A percentile compares a stretch with the other conserved stretches of the same genome.
Conservation (phyloP, 1,140 invertebrate species). For the Bombus pyrosoma region DNA sequence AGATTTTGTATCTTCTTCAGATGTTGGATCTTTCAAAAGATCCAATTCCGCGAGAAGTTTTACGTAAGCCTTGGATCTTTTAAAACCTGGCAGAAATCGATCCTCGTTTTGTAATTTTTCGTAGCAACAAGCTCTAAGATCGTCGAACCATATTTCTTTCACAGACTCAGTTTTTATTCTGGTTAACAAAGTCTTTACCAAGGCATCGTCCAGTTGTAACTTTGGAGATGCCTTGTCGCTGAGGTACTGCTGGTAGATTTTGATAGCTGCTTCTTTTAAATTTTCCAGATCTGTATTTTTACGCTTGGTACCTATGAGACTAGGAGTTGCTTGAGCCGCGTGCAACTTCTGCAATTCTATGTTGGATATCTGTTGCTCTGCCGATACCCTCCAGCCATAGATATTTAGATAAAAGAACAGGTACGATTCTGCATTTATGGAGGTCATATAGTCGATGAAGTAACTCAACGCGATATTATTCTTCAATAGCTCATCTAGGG, state of each 20-base stretch:
- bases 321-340: constrained; percentile 66
- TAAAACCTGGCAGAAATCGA: constrained; percentile 88
- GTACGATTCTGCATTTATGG: constrained; percentile 88
- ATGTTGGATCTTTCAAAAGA: constrained; percentile 84
- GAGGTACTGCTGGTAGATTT: constrained; percentile 93
- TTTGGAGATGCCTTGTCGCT: constrained; percentile 88
- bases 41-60: constrained; percentile 90
- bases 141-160: constrained; percentile 92
- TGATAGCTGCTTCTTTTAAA: constrained; percentile 89
- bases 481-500: constrained; percentile 90
- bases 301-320: constrained; percentile 57
- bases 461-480: constrained; percentile 91
- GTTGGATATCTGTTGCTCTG: constrained; percentile 89
- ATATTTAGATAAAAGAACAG: constrained; percentile 93
- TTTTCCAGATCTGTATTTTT: constrained; percentile 83
- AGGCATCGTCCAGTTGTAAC: constrained; percentile 86
- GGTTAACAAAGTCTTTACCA: constrained; percentile 86
- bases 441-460: constrained; percentile 92
- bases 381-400: constrained; percentile 91
- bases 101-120: constrained; percentile 87
- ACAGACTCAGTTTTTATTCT: constrained; percentile 86
- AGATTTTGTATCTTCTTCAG: constrained; percentile 84
- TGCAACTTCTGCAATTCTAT: constrained; percentile 83
- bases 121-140: constrained; percentile 88
- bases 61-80: constrained; percentile 87